Percentiles rank a stretch among this genome's conserved stretches.
phyloP scores from a whole-genome alignment of 2,888 invertebrate genomes.

The Brachylomia viminalis region DNA sequence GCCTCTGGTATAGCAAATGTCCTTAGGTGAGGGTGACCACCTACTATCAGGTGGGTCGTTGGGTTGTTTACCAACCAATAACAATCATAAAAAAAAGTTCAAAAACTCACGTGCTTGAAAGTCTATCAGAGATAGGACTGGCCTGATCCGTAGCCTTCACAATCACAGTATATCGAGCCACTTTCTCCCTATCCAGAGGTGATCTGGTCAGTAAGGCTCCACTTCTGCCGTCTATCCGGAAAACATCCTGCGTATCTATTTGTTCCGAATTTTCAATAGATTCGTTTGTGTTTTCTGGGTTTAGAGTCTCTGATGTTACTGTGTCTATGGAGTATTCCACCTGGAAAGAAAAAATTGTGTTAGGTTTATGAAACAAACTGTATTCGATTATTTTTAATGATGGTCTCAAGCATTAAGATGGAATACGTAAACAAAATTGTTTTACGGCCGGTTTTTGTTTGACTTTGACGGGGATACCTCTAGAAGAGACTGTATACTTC shows the following conservation, averaged over 20 bases:
- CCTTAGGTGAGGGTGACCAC: not conserved
- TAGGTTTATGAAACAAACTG: not conserved
- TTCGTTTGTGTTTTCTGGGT: slow-evolving; percentile 79
- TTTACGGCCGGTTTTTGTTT: too few species aligned
- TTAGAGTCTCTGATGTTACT: slow-evolving; percentile 90
- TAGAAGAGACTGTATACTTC: too few species aligned
- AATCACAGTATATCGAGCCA: slow-evolving; percentile 95
- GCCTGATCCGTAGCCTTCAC: slow-evolving; percentile 97
- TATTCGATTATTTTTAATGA: too few species aligned
- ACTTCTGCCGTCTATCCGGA: slow-evolving; percentile 95
- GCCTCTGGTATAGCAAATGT: not conserved
- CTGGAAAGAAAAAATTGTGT: slow-evolving; percentile 68
- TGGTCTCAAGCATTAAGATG: too few species aligned
- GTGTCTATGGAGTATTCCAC: slow-evolving; percentile 95
- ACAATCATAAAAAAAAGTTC: not conserved
- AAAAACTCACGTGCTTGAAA: slow-evolving; percentile 92
- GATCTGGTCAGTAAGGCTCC: slow-evolving; percentile 96
- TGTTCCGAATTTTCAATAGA: slow-evolving; percentile 76
- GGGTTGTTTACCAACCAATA: not conserved
- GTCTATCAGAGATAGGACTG: slow-evolving; percentile 93
- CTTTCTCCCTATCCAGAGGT: slow-evolving; percentile 96
- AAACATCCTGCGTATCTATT: slow-evolving; percentile 93
- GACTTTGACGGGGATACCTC: too few species aligned
- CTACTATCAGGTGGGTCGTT: not conserved
- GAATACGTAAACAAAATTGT: too few species aligned